Base-by-base conservation (phyloP, 2,888 invertebrate genomes). In the Drosophila ochracea region DNA sequence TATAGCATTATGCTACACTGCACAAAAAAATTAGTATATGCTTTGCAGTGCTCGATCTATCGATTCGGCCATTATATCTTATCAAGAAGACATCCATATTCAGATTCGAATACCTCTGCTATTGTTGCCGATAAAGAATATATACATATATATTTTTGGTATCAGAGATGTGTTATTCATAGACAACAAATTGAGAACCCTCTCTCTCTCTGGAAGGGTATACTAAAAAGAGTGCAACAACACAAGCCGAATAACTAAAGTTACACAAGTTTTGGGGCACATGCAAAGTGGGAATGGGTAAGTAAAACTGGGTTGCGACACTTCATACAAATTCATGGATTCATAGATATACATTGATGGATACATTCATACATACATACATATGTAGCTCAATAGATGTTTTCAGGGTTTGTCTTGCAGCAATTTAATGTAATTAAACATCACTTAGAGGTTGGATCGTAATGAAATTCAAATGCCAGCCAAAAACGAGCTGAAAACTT, bases 341-440 rank as follows among this genome's bases (percentile, higher is more conserved):
- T 65, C 57, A 49, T 35, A 21, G 43, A 39, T 59, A 41, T n/a
- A 21, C n/a, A 21, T 30, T 63, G 54, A 60, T 65, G 62, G 19
- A 13, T 7, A 47, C 9, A 83, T 79, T 49, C 39, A 35, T 25
- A 11, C 43, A 39, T 47, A 31, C n/a, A 13, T 31, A 31, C 31
- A 0, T 43, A 57, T 59, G 54, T 58, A 53, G 25, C 33, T n/a
- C 19, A 63, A 62, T 58, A 53, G 67, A 68, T n/a, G 63, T 61
- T 58, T 62, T 68, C 30, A n/a, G 47, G 43, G 37, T 39, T 74
- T 69, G 58, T 55, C 57, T 70, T 61, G 49, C 67, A 79, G 66
- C 79, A 80, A 75, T 81, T 88, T 78, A 73, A 85, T 76, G 88
- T 82, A 83, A 85, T 85, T 85, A 85, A 80, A 75, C 68, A 76